Conservation (phyloP, 2,113 vertebrate species). For the Marcusenius ussheri region DNA sequence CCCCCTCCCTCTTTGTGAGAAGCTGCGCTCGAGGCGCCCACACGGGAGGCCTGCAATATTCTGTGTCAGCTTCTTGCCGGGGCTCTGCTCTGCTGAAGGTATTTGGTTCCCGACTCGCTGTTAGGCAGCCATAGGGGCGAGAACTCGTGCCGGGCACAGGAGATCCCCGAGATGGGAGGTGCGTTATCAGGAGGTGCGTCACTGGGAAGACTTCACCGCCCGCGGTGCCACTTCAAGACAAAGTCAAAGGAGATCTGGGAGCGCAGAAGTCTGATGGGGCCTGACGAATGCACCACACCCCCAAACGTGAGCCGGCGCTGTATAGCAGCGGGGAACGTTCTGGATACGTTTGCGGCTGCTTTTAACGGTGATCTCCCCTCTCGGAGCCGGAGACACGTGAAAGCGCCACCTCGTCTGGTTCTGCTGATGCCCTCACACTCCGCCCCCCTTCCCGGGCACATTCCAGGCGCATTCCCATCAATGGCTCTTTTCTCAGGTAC, state of each 20-base stretch:
- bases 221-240: background rate
- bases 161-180: background rate
- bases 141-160: slow-evolving; percentile 26
- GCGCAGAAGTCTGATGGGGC: background rate
- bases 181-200: background rate
- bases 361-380: background rate
- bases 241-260: background rate
- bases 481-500: slow-evolving; percentile 26
- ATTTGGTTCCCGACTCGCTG: slow-evolving; percentile 54
- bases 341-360: background rate
- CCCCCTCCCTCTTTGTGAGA: background rate
- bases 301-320: background rate
- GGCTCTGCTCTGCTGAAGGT: slow-evolving; percentile 10
- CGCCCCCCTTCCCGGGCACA: background rate
- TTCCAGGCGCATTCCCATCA: slow-evolving; percentile 24
- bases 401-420: background rate
- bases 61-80: slow-evolving; percentile 8
- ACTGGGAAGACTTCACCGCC: background rate
- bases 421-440: background rate
- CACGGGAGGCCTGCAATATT: background rate
- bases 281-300: background rate
- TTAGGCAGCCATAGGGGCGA: slow-evolving; percentile 49
- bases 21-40: background rate
- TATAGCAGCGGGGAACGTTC: background rate
- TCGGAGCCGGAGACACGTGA: background rate